Percentiles rank a stretch among this genome's conserved stretches.
phyloP scores from a whole-genome alignment of 2,888 invertebrate genomes.

The Tinea semifulvella region DNA sequence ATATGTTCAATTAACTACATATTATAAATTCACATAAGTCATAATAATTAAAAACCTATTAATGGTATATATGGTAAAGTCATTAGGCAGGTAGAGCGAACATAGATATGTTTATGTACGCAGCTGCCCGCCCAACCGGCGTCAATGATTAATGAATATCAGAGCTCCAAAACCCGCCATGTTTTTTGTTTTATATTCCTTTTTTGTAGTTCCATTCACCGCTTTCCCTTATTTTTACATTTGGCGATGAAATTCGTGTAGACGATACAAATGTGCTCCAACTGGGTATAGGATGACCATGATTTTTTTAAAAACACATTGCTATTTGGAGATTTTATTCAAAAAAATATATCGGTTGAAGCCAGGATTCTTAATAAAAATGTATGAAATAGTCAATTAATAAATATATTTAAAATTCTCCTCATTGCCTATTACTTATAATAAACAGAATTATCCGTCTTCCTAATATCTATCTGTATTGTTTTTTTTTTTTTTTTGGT shows the following conservation, averaged over 20 bases:
- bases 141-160: slow-evolving; percentile 54
- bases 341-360: too few relatives aligned
- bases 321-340: too few relatives aligned
- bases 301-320: neutral
- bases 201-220: slow-evolving; percentile 26
- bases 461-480: too few relatives aligned
- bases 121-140: slow-evolving; percentile 36
- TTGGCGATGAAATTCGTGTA: slow-evolving; percentile 17
- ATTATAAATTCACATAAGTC: neutral
- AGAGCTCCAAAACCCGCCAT: slow-evolving; percentile 44
- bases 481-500: too few relatives aligned
- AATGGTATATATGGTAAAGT: slow-evolving; percentile 24
- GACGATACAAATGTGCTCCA: slow-evolving; percentile 12
- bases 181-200: slow-evolving; percentile 28
- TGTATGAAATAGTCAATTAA: too few relatives aligned
- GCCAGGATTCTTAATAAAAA: too few relatives aligned
- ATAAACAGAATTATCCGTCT: too few relatives aligned
- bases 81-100: slow-evolving; percentile 30
- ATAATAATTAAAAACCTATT: slow-evolving; percentile 5
- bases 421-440: too few relatives aligned
- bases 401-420: too few relatives aligned
- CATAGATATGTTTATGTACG: neutral
- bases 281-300: slow-evolving; percentile 9
- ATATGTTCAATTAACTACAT: neutral
- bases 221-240: slow-evolving; percentile 22